These are phyloP conservation scores for Temnothorax rugatulus DNA, from an alignment of 2,888 invertebrate genomes.

Conservation along the genomic window DNA sequence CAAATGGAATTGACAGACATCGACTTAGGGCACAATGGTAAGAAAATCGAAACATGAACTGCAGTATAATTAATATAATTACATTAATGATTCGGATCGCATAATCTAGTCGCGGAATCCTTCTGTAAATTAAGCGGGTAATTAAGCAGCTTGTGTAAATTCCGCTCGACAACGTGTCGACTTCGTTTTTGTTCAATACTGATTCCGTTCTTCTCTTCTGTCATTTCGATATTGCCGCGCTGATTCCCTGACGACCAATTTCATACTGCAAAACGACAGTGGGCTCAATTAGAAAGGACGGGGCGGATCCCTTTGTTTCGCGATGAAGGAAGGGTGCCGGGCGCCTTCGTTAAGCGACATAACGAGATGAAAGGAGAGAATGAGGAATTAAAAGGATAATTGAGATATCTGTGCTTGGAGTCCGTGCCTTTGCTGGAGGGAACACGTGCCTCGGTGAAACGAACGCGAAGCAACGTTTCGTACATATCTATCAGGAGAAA, in stretches of 20 bases:
- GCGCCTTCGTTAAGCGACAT: constrained; percentile 59
- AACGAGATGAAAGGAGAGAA: constrained; percentile 49
- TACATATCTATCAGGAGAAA: constrained; percentile 30
- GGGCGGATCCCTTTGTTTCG: constrained; percentile 47
- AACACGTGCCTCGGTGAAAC: background rate
- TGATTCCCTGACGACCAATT: constrained; percentile 58
- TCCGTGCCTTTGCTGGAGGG: background rate
- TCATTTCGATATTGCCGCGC: constrained; percentile 39
- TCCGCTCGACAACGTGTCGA: constrained; percentile 27
- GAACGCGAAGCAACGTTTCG: background rate
- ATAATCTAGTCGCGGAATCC: constrained; percentile 7
- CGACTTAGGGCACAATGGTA: background rate
- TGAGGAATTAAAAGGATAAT: constrained; percentile 51
- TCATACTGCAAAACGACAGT: constrained; percentile 51
- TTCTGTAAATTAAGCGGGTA: constrained; percentile 44
- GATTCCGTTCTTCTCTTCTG: constrained; percentile 14
- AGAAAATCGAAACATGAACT: constrained; percentile 24
- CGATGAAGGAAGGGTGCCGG: constrained; percentile 23
- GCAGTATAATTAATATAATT: constrained; percentile 25
- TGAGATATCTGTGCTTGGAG: constrained; percentile 34
- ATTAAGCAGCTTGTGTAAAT: constrained; percentile 52
- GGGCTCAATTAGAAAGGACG: constrained; percentile 55
- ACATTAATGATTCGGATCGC: constrained; percentile 31
- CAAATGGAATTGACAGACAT: background rate
- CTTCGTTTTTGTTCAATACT: constrained; percentile 34